A percentile compares a stretch with the other conserved stretches of the same genome.
phyloP scores from a whole-genome alignment of 2,797 vertebrate genomes.

The Tapera naevia region DNA sequence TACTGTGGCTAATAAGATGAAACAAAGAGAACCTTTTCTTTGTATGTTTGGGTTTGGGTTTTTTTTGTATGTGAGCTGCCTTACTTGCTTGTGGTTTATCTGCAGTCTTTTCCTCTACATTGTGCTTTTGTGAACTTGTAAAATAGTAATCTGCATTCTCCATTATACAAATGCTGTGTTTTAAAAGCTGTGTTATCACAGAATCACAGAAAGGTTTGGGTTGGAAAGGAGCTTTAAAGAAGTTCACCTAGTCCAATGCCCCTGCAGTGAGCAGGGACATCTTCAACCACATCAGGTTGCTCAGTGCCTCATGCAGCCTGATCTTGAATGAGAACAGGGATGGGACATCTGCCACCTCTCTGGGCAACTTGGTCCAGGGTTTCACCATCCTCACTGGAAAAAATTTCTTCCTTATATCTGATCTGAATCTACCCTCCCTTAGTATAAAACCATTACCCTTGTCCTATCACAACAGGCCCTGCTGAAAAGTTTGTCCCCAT shows the following conservation, averaged over 20 bases:
- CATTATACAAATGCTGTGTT: background rate
- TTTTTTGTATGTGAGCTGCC: background rate
- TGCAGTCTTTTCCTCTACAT: background rate
- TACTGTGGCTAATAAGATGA: background rate
- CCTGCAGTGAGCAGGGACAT: background rate
- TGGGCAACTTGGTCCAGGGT: background rate
- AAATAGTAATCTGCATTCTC: background rate
- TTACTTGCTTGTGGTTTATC: background rate
- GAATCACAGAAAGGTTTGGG: background rate
- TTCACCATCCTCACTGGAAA: background rate
- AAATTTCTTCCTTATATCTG: background rate
- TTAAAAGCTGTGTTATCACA: background rate
- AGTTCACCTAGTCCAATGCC: background rate
- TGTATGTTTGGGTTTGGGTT: too few relatives aligned
- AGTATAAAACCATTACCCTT: background rate
- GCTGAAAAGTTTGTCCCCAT: background rate
- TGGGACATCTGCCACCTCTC: background rate
- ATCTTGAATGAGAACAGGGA: background rate
- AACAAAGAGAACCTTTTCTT: background rate
- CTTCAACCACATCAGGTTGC: background rate
- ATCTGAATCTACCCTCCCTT: background rate
- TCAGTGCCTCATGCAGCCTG: background rate
- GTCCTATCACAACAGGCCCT: background rate
- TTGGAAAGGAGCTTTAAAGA: background rate
- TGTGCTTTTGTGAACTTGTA: background rate